Base-by-base conservation (phyloP, 2,113 vertebrate species). In the Seriola dumerili region DNA sequence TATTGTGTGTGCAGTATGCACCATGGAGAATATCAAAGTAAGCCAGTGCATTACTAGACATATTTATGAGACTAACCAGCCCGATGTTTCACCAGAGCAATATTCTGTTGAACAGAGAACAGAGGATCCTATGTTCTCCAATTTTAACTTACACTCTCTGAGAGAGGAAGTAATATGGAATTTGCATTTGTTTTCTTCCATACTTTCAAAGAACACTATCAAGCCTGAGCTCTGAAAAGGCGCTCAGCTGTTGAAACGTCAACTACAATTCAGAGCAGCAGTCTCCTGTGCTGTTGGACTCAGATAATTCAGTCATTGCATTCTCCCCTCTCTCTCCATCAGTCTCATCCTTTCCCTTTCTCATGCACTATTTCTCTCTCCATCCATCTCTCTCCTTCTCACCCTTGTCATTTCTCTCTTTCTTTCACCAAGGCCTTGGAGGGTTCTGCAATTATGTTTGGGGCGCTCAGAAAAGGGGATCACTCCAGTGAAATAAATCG, bases 401-500 rank as follows among this genome's bases (percentile, higher is more conserved):
- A 80, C 83, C 85, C 70, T 61, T 36, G 50, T 75, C 36, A 32
- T 50, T 66, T 69, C 71, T 69, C 48, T 59, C 67, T 82, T 78
- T 79, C 81, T 87, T 84, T 88, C 58, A 73, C 72, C 78, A 3
- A 75, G 85, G 85, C 91, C 94, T 95, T 90, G 83, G 88, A 92
- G 91, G 88, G 86, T 90, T 87, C 91, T 93, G 94, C 89, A 96
- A 91, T 91, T 93, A 90, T 59, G 89, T 80, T 78, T 84, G 79
- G 84, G 94, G 89, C 48, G 58, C 85, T 81, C 78, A 85, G 85
- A 76, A 91, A 87, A 93, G 78, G 78, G 84, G 80, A 87, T 89
- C 86, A 89, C 87, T 93, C 86, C 83, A 91, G 88, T 84, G 89
- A 93, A 91, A 93, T 92, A 91, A 94, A 94, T 90, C 83, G 80